phyloP scores from a whole-genome alignment of 2,113 vertebrate species.

The Malaclemys terrapin region DNA sequence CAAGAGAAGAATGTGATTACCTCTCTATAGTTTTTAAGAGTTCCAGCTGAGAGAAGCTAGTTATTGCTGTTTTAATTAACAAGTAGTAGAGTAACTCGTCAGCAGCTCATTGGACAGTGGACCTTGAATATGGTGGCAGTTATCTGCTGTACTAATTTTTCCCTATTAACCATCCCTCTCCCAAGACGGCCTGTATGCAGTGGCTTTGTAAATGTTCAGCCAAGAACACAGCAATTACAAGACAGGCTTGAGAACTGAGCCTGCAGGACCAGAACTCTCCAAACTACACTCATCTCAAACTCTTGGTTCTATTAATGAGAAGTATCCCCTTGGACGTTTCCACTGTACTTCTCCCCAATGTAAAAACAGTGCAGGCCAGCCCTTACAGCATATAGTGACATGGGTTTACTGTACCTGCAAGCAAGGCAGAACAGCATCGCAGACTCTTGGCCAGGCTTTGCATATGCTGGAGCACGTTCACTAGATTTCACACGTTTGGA shows the following conservation, averaged over 20 bases:
- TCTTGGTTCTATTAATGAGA: background rate
- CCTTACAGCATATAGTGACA: background rate
- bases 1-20: constrained; percentile 26
- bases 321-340: background rate
- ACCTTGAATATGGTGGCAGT: too few species aligned
- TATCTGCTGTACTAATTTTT: background rate
- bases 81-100: constrained; percentile 32
- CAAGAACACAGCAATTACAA: background rate
- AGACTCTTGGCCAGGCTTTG: background rate
- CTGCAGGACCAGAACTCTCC: background rate
- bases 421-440: background rate
- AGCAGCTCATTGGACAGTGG: constrained; percentile 7
- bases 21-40: constrained; percentile 12
- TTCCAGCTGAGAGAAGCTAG: constrained; percentile 13
- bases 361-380: background rate
- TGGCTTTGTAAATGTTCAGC: background rate
- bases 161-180: background rate
- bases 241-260: background rate
- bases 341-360: constrained; percentile 1
- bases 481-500: background rate
- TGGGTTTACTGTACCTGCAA: background rate
- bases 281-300: background rate
- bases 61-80: constrained; percentile 52
- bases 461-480: background rate
- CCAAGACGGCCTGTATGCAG: background rate